phyloP scores from a whole-genome alignment of 92 coral and sea anemone genomes.

The Actinostola sp. region DNA sequence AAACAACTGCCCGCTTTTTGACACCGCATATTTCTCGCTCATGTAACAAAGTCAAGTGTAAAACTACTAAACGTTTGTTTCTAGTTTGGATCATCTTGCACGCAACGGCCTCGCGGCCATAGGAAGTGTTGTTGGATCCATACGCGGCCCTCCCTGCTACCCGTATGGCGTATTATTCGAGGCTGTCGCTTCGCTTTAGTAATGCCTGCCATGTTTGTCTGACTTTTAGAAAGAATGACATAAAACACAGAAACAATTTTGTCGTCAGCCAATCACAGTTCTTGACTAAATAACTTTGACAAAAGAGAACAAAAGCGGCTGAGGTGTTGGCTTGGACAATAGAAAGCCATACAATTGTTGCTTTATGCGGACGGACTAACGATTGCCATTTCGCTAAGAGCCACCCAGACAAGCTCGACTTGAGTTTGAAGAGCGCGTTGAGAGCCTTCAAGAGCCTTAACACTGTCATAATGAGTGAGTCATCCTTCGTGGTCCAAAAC shows the following conservation, averaged over 20 bases:
- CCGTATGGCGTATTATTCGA: background rate
- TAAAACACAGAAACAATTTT: conserved; percentile 64
- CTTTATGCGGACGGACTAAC: conserved; percentile 15
- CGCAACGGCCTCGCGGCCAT: background rate
- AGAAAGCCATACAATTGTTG: conserved; percentile 46
- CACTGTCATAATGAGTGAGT: conserved; percentile 62
- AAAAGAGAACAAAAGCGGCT: conserved; percentile 55
- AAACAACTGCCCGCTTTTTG: conserved; percentile 12
- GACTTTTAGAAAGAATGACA: conserved; percentile 61
- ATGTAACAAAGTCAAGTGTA: conserved; percentile 25
- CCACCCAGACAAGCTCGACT: conserved; percentile 13
- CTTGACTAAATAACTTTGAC: conserved; percentile 25
- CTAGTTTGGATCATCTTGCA: background rate
- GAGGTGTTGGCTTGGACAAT: conserved; percentile 49
- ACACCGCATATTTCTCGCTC: conserved; percentile 3
- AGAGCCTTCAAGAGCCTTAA: conserved; percentile 3
- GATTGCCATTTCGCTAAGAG: conserved; percentile 29
- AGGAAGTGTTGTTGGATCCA: background rate
- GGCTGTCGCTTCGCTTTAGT: conserved; percentile 26
- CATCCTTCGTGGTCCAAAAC: conserved; percentile 61
- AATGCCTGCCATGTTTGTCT: conserved; percentile 63
- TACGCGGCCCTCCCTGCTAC: too few species aligned
- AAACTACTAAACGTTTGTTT: background rate
- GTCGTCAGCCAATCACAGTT: conserved; percentile 53
- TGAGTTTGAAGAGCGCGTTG: conserved; percentile 30